Evolutionary conservation across 2,797 vertebrate species (phyloP).

Genomic region (Nothura maculosa): DNA sequence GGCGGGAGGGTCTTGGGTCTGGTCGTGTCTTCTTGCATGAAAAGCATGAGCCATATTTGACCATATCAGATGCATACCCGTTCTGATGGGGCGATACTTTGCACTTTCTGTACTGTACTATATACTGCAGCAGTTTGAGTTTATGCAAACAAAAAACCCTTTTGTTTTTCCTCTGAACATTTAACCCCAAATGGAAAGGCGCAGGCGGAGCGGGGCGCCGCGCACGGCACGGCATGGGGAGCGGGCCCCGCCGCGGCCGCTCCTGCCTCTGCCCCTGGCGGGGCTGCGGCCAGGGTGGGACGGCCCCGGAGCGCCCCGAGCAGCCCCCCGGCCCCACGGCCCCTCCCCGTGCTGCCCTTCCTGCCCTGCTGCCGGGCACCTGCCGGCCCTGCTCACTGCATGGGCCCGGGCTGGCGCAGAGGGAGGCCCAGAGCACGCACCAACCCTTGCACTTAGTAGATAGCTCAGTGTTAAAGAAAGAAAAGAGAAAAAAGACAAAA

Average conservation of each 20-base stretch:
- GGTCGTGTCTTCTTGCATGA: constrained; percentile 56
- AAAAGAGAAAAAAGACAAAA: not conserved
- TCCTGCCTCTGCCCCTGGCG: too few relatives aligned
- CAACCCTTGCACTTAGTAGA: constrained; percentile 82
- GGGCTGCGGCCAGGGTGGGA: too few relatives aligned
- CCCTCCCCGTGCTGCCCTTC: too few relatives aligned
- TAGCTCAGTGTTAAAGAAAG: constrained; percentile 79
- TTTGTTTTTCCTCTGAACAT: not conserved
- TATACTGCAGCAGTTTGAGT: constrained; percentile 8
- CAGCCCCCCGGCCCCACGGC: too few relatives aligned
- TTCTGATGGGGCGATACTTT: constrained; percentile 53
- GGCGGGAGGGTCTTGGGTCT: constrained; percentile 11
- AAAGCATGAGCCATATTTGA: constrained; percentile 60
- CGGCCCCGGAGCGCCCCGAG: too few relatives aligned
- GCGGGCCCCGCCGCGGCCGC: too few relatives aligned
- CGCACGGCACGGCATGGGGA: too few relatives aligned
- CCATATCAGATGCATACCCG: constrained; percentile 23
- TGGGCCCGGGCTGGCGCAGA: too few relatives aligned
- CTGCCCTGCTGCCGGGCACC: too few relatives aligned
- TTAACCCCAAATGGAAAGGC: constrained; percentile 6
- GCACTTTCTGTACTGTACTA: constrained; percentile 66
- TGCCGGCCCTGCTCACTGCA: too few relatives aligned
- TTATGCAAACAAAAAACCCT: constrained; percentile 48
- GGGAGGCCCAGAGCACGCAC: constrained; percentile 68
- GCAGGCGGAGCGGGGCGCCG: not conserved